A percentile compares a stretch with the other conserved stretches of the same genome.
Conservation (phyloP, 2,888 invertebrate species). For the Microplitis manilae region DNA sequence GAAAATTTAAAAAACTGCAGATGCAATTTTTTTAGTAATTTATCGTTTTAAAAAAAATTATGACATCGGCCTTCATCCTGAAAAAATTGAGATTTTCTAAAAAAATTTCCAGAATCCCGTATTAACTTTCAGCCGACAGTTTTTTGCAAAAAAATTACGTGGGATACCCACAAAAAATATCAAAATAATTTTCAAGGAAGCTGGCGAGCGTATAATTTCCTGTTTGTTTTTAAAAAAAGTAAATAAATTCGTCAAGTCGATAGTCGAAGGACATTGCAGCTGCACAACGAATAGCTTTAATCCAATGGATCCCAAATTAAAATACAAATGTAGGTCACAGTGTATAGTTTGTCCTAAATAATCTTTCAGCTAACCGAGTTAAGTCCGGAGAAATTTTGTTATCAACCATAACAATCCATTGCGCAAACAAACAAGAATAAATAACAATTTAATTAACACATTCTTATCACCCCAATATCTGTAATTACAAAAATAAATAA, state of each 20-base stretch:
- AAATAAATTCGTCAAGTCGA: neutral
- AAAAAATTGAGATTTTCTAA: no score
- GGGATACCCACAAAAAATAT: neutral
- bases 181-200: neutral
- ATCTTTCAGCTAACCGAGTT: neutral
- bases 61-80: no score
- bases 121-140: no score
- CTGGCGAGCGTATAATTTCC: no score
- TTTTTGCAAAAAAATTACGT: no score
- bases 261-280: neutral
- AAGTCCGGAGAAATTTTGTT: neutral
- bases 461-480: neutral
- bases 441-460: neutral
- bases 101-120: no score
- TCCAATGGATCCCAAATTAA: slow-evolving; percentile 17
- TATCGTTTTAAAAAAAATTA: no score
- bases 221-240: neutral
- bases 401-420: neutral
- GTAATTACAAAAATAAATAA: no score
- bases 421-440: neutral
- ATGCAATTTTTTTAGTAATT: no score
- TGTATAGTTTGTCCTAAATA: slow-evolving; percentile 23
- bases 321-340: slow-evolving; percentile 34
- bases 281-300: slow-evolving; percentile 6
- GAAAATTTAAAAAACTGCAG: no score